phyloP scores from a whole-genome alignment of 1,140 invertebrate species.

The Patella vulgata region DNA sequence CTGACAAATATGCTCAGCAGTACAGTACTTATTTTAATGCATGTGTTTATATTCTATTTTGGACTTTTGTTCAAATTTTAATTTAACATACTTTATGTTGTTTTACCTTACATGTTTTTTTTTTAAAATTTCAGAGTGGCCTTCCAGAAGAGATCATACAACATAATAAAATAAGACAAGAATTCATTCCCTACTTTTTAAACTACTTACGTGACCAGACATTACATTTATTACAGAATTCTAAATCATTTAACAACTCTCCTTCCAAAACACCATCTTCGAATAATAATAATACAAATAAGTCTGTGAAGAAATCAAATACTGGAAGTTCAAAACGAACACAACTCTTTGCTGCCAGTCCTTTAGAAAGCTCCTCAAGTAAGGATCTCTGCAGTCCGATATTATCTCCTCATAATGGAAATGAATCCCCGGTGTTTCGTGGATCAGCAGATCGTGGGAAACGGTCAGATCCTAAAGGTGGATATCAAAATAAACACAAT shows the following conservation, averaged over 20 bases:
- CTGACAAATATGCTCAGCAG: no score
- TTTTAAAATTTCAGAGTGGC: no score
- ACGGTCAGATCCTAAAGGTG: slow-evolving; percentile 3
- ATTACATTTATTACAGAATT: slow-evolving; percentile 39
- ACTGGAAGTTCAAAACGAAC: slow-evolving; percentile 25
- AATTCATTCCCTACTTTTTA: slow-evolving; percentile 49
- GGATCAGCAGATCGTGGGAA: slow-evolving; percentile 1
- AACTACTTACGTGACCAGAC: slow-evolving; percentile 50
- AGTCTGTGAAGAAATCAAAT: background rate
- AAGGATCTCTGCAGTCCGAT: slow-evolving; percentile 20
- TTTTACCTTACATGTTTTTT: no score
- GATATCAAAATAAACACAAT: slow-evolving; percentile 15
- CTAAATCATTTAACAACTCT: slow-evolving; percentile 33
- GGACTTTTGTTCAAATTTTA: no score
- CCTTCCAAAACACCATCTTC: slow-evolving; percentile 45
- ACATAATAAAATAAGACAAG: slow-evolving; percentile 18
- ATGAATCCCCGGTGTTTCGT: slow-evolving; percentile 3
- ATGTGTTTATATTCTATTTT: no score
- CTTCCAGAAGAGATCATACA: no score
- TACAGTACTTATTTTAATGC: no score
- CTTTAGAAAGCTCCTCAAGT: slow-evolving; percentile 18
- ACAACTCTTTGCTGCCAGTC: slow-evolving; percentile 35
- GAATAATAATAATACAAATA: slow-evolving; percentile 15
- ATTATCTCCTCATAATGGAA: slow-evolving; percentile 9
- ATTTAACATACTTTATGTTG: no score